Evolutionary conservation across 2,113 vertebrate genomes (phyloP).

Genomic region (Cephalopterus ornatus): DNA sequence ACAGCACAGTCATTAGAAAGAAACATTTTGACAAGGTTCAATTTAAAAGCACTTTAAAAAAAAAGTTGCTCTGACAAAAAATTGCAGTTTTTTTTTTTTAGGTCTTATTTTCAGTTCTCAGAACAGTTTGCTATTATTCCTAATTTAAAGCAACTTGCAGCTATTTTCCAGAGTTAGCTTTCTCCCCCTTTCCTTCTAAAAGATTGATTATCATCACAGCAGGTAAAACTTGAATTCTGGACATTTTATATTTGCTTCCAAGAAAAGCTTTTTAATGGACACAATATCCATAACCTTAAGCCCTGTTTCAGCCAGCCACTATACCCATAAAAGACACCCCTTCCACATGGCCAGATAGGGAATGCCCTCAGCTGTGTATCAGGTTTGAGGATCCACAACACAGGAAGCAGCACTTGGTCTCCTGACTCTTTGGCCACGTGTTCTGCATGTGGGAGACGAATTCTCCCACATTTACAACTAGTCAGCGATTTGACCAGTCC

Average conservation of each 20-base stretch:
- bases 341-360: accelerated
- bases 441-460: background rate
- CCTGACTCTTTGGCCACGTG: background rate
- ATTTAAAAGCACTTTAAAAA: background rate
- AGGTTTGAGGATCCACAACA: background rate
- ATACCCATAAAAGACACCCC: background rate
- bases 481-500: background rate
- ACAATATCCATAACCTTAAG: background rate
- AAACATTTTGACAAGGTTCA: background rate
- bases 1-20: background rate
- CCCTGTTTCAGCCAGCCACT: background rate
- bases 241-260: background rate
- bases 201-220: background rate
- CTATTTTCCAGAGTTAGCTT: background rate
- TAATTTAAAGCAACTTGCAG: background rate
- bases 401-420: background rate
- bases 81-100: background rate
- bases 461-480: background rate
- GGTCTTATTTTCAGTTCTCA: background rate
- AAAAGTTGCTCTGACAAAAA: background rate
- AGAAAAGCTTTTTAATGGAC: background rate
- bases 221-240: background rate
- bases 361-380: background rate
- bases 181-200: background rate
- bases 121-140: background rate